Conservation (phyloP, 2,888 invertebrate species). For the Cyrtodaria siliqua region DNA sequence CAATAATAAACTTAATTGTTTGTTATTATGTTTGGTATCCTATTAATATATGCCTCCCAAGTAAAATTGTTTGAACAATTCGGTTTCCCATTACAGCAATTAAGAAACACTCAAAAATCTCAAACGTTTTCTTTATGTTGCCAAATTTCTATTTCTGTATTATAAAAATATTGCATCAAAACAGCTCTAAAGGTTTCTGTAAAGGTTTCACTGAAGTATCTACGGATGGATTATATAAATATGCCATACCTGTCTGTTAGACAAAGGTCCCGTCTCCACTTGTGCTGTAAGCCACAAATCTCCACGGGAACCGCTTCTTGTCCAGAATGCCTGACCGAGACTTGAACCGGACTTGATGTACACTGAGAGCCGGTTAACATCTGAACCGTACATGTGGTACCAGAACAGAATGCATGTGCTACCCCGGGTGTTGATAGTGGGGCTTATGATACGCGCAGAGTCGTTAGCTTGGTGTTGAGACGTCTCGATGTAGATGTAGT, state of each 20-base stretch:
- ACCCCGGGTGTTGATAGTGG: slow-evolving; percentile 54
- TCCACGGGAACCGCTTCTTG: slow-evolving; percentile 71
- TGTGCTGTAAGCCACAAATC: slow-evolving; percentile 72
- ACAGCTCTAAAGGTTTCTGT: too few relatives aligned
- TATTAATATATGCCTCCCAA: too few relatives aligned
- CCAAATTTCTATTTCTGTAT: too few relatives aligned
- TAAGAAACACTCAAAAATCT: too few relatives aligned
- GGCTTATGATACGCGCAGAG: slow-evolving; percentile 76
- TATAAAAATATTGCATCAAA: too few relatives aligned
- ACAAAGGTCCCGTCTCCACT: slow-evolving; percentile 57
- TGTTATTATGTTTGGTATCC: too few relatives aligned
- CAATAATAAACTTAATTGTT: too few relatives aligned
- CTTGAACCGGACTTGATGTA: slow-evolving; percentile 61
- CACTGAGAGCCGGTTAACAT: slow-evolving; percentile 76
- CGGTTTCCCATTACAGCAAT: too few relatives aligned
- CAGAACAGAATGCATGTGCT: slow-evolving; percentile 81
- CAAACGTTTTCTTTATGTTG: too few relatives aligned
- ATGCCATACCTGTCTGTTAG: slow-evolving; percentile 49
- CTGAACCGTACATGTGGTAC: slow-evolving; percentile 84
- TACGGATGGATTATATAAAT: too few relatives aligned
- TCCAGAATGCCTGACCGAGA: slow-evolving; percentile 65
- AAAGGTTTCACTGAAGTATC: too few relatives aligned
- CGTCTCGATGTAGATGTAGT: slow-evolving; percentile 82
- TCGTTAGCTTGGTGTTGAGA: slow-evolving; percentile 65
- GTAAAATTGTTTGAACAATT: too few relatives aligned